Conservation (phyloP, 2,888 invertebrate species). For the Apamea sordens region DNA sequence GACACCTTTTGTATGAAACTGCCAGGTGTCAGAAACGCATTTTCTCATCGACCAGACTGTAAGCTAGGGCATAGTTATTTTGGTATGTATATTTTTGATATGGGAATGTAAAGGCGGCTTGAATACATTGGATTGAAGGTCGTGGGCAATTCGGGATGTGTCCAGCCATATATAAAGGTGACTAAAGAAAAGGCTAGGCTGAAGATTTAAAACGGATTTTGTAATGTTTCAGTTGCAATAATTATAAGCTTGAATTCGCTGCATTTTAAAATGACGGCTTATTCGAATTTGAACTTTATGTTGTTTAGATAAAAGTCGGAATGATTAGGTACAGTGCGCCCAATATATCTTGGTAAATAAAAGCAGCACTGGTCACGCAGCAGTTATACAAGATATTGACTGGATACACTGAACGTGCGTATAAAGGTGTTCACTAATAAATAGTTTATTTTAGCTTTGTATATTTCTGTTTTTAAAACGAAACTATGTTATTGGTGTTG, state of each 20-base stretch:
- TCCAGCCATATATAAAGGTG: not conserved
- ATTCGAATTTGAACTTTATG: not conserved
- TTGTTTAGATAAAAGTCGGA: not conserved
- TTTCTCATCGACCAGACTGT: not conserved
- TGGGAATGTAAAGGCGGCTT: not conserved
- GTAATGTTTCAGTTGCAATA: constrained; percentile 18
- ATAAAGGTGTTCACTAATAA: constrained; percentile 2
- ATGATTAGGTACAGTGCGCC: not conserved
- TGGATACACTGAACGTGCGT: not conserved
- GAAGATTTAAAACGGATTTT: not conserved
- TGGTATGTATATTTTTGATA: constrained; percentile 53
- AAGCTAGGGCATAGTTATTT: constrained; percentile 18
- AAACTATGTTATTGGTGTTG: constrained; percentile 13
- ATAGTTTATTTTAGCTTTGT: constrained; percentile 39
- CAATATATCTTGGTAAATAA: not conserved
- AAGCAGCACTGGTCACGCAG: not conserved
- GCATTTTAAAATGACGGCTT: not conserved
- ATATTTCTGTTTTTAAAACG: constrained; percentile 21
- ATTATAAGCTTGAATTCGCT: not conserved
- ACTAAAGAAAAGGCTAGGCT: constrained; percentile 6
- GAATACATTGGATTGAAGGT: not conserved
- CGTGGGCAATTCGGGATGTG: not conserved
- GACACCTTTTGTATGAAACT: not conserved
- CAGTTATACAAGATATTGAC: constrained; percentile 1
- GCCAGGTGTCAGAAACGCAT: not conserved